A percentile compares a stretch with the other conserved stretches of the same genome.
Evolutionary conservation across 2,113 vertebrate genomes (phyloP).

Genomic region (Oenanthe melanoleuca): DNA sequence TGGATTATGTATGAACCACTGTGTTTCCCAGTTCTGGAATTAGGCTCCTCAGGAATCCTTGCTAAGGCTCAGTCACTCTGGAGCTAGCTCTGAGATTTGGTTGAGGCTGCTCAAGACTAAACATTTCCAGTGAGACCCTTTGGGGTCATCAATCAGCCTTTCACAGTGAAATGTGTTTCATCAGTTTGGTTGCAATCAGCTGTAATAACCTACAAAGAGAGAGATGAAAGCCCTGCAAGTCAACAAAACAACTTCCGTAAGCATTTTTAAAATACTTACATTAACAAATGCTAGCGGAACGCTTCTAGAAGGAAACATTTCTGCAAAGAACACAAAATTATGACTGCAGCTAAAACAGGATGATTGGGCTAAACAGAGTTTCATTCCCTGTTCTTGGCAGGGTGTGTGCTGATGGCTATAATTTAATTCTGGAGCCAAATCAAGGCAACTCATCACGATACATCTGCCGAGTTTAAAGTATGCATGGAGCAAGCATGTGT

Average conservation of each 20-base stretch:
- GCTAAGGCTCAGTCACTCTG: neutral
- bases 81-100: neutral
- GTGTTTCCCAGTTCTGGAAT: neutral
- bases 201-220: neutral
- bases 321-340: neutral
- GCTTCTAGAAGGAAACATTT: slow-evolving; percentile 24
- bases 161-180: neutral
- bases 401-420: slow-evolving; percentile 25
- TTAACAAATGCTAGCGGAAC: neutral
- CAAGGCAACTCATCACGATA: slow-evolving; percentile 32
- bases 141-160: neutral
- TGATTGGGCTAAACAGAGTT: neutral
- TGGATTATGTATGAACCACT: no score
- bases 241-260: neutral
- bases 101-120: neutral
- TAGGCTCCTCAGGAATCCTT: neutral
- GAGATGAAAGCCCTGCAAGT: neutral
- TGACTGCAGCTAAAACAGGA: neutral
- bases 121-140: neutral
- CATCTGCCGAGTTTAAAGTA: slow-evolving; percentile 50
- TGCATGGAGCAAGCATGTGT: neutral
- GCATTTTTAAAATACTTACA: neutral
- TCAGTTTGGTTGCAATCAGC: neutral
- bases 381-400: slow-evolving; percentile 16
- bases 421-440: slow-evolving; percentile 60